Evolutionary conservation across 1,140 invertebrate species (phyloP).

Genomic region (Drosophila nikananu): DNA sequence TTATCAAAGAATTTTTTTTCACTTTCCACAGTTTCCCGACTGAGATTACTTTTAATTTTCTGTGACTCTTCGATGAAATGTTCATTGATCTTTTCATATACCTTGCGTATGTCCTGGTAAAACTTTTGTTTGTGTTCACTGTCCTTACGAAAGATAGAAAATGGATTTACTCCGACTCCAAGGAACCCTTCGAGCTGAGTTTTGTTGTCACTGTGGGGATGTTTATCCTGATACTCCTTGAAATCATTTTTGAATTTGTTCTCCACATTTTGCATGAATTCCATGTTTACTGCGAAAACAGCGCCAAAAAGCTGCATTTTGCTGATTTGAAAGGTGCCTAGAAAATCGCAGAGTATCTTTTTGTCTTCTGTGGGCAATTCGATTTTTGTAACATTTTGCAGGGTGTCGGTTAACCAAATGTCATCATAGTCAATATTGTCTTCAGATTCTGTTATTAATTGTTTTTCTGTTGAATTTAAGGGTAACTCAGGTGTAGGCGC

Average conservation of each 20-base stretch:
- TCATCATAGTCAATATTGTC: too few relatives aligned
- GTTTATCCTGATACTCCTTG: neutral
- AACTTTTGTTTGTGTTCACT: neutral
- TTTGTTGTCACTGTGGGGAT: neutral
- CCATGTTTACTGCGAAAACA: neutral
- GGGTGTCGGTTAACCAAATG: accelerated
- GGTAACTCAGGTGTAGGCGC: neutral
- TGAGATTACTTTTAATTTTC: neutral
- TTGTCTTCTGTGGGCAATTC: neutral
- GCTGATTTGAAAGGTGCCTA: neutral
- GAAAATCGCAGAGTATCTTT: neutral
- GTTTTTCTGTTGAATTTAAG: neutral
- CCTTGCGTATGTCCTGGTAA: neutral
- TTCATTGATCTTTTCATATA: neutral
- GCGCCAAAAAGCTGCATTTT: neutral
- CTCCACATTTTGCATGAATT: neutral
- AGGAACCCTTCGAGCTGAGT: neutral
- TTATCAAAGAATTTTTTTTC: neutral
- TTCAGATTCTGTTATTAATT: neutral
- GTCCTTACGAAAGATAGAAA: neutral
- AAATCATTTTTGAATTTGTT: neutral
- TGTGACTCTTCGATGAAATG: neutral
- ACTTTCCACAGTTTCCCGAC: neutral
- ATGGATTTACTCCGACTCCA: neutral
- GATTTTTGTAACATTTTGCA: neutral